Conservation (phyloP, 1,140 invertebrate genomes). For the Oncopodura yosiiana region DNA sequence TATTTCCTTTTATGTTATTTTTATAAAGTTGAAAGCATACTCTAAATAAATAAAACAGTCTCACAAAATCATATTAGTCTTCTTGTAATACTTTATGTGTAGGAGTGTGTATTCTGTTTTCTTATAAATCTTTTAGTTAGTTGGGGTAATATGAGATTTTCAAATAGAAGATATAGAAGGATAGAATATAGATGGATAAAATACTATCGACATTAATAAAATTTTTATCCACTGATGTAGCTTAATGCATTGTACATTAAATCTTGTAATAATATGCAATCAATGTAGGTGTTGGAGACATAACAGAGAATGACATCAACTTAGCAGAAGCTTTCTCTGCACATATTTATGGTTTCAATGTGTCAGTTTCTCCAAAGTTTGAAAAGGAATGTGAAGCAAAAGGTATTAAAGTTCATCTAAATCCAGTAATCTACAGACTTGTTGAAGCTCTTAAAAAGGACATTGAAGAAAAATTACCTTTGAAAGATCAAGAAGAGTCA, state of each 20-base stretch:
- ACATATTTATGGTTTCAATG: conserved; percentile 79
- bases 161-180: too few species aligned
- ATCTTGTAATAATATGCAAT: background rate
- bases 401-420: conserved; percentile 52
- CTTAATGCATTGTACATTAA: background rate
- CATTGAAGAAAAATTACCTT: conserved; percentile 62
- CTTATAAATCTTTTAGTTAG: too few species aligned
- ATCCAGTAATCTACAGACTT: conserved; percentile 85
- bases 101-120: too few species aligned
- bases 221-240: background rate
- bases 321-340: conserved; percentile 71
- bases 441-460: conserved; percentile 78
- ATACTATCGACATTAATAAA: too few species aligned
- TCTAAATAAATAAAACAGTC: too few species aligned
- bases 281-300: conserved; percentile 54
- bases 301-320: conserved; percentile 74
- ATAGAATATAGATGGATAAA: too few species aligned
- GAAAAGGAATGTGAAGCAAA: conserved; percentile 45
- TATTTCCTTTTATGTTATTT: too few species aligned
- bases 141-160: too few species aligned
- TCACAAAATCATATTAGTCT: too few species aligned
- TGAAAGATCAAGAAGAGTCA: conserved; percentile 60
- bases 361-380: conserved; percentile 47
- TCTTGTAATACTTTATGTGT: too few species aligned
- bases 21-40: too few species aligned